Evolutionary conservation across 1,140 invertebrate species (phyloP).

Genomic region (Steinernema feltiae): DNA sequence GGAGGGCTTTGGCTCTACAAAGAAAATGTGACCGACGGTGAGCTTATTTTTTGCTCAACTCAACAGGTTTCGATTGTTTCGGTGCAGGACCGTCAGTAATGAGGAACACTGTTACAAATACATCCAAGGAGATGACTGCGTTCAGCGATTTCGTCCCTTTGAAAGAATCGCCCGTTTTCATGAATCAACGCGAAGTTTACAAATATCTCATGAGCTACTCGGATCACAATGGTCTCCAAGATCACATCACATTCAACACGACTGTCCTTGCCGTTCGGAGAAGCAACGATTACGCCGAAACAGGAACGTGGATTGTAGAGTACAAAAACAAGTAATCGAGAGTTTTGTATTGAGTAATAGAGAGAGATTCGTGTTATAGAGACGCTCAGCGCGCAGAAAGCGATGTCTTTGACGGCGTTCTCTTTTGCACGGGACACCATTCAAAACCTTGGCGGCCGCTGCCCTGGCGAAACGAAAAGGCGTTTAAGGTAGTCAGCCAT

Average conservation of each 20-base stretch:
- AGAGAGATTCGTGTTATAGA: not conserved
- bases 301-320: slow-evolving; percentile 36
- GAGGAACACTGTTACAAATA: slow-evolving; percentile 59
- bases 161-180: slow-evolving; percentile 57
- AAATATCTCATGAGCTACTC: slow-evolving; percentile 58
- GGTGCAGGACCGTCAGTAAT: slow-evolving; percentile 53
- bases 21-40: slow-evolving; percentile 7
- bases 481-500: slow-evolving; percentile 37
- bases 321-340: slow-evolving; percentile 34
- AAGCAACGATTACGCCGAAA: slow-evolving; percentile 28
- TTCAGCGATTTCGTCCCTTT: slow-evolving; percentile 61
- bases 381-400: not conserved
- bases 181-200: slow-evolving; percentile 57
- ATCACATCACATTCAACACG: slow-evolving; percentile 32
- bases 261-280: slow-evolving; percentile 42
- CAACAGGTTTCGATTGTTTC: not conserved
- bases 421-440: slow-evolving; percentile 57
- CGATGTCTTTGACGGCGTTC: slow-evolving; percentile 59
- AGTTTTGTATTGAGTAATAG: not conserved
- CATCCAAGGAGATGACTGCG: slow-evolving; percentile 60
- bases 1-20: slow-evolving; percentile 57
- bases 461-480: slow-evolving; percentile 54
- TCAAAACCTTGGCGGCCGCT: slow-evolving; percentile 49
- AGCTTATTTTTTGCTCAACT: slow-evolving; percentile 4
- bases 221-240: slow-evolving; percentile 50